Evolutionary conservation across 1,140 invertebrate genomes (phyloP).

Genomic region (Chrysoperla carnea): DNA sequence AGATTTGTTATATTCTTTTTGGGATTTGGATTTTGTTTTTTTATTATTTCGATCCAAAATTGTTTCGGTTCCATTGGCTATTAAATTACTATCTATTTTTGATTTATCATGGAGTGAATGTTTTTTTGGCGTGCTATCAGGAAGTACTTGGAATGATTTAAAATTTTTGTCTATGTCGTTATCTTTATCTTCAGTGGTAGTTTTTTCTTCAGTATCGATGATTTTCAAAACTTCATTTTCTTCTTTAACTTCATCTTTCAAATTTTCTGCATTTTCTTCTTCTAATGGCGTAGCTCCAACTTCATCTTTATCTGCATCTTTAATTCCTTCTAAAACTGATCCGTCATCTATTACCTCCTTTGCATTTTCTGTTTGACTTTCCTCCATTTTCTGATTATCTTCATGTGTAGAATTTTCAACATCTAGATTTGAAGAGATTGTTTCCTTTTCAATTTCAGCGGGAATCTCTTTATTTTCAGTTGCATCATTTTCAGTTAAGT

Average conservation of each 20-base stretch:
- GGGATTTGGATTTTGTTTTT: too few species aligned
- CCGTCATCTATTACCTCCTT: slow-evolving; percentile 12
- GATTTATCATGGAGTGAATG: too few species aligned
- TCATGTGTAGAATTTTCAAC: slow-evolving; percentile 5
- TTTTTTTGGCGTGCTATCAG: too few species aligned
- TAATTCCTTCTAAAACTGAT: slow-evolving; percentile 9
- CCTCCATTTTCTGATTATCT: slow-evolving; percentile 6
- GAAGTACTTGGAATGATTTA: too few species aligned
- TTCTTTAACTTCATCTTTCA: slow-evolving; percentile 20
- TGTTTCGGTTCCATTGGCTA: too few species aligned
- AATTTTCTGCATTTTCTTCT: slow-evolving; percentile 18
- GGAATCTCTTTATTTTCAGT: slow-evolving; percentile 8
- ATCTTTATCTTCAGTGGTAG: too few species aligned
- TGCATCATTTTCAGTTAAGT: slow-evolving; percentile 10
- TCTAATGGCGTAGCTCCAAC: slow-evolving; percentile 10
- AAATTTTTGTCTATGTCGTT: too few species aligned
- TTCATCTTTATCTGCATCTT: slow-evolving; percentile 13
- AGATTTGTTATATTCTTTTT: too few species aligned
- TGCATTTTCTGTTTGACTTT: background rate
- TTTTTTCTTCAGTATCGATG: too few species aligned
- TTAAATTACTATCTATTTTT: too few species aligned
- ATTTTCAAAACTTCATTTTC: too few species aligned
- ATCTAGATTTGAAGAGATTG: slow-evolving; percentile 1
- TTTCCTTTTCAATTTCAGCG: slow-evolving; percentile 5
- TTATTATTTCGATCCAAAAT: too few species aligned